Base-by-base conservation (phyloP, 2,113 vertebrate genomes). In the Zosterops pallidus region DNA sequence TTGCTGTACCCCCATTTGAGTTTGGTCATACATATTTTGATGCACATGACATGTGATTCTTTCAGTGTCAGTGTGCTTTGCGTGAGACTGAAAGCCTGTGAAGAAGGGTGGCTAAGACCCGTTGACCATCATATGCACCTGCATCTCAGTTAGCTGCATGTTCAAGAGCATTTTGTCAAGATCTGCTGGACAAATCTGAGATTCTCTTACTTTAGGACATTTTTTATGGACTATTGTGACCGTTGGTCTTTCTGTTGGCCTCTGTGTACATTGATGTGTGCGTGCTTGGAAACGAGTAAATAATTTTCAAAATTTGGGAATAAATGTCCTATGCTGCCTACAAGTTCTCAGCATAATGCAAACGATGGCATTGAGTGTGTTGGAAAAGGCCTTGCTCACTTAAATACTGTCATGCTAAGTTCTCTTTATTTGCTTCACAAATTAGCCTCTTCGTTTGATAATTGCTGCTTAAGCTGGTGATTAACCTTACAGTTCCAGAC, bases 101-200 rank as follows among this genome's bases (percentile, higher is more conserved):
- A 94, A 94, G 93, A 31, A 83, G 79, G 28, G 60, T 93, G 68
- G 14, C 70, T 86, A 25, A 31, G 75, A 72, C 79, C 70, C 0
- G 1, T n/a, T 65, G 84, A 68, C 28, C 21, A 1, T 70, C 75
- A 16, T 8, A 56, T 52, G 53, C 53, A 59, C 22, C 37, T 52
- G 47, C 5, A 0, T 55, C 71, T 92, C 79, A 33, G 52, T 89
- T 86, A 92, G 71, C 78, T 74, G 59, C 82, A 55, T 1, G 2
- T 78, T 79, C 70, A 53, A 53, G 84, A 83, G 46, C 2, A 1
- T 70, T 94, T 86, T 93, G 60, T 81, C 82, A 92, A 88, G 82
- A 92, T 96, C 90, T 88, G 75, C 53, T 79, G 84, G 81, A 69
- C 84, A 93, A 87, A 95, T 79, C 72, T 74, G 59, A 72, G 29